Conservation (phyloP, 2,113 vertebrate genomes). For the Thamnophis sirtalis region DNA sequence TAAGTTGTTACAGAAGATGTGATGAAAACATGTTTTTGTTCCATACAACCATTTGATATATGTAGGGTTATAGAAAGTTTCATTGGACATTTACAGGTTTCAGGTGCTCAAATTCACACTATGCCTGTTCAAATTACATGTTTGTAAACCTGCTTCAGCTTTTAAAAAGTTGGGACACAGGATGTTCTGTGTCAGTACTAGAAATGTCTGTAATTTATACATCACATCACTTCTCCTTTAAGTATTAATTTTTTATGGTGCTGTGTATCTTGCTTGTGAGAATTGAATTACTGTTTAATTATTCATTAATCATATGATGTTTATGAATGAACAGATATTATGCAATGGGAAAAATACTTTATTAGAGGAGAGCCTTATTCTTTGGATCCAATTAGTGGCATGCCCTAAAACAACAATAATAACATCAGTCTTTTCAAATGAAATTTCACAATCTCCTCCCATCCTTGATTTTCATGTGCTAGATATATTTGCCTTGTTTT, state of each 20-base stretch:
- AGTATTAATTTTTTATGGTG: neutral
- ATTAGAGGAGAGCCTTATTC: neutral
- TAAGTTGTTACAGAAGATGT: neutral
- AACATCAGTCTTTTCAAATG: neutral
- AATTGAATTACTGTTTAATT: neutral
- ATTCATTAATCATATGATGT: neutral
- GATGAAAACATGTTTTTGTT: neutral
- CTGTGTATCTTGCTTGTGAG: neutral
- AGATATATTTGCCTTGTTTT: neutral
- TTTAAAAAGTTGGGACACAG: neutral
- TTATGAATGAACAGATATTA: neutral
- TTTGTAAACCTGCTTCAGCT: neutral
- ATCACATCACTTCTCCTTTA: neutral
- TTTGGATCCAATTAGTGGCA: neutral
- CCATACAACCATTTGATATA: neutral
- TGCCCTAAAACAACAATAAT: neutral
- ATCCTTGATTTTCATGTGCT: neutral
- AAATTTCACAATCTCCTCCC: neutral
- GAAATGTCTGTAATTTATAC: neutral
- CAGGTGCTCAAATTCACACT: neutral
- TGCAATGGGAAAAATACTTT: neutral
- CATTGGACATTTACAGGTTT: neutral
- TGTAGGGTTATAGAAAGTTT: neutral
- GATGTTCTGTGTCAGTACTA: neutral
- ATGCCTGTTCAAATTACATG: neutral